Base-by-base conservation (phyloP, 2,888 invertebrate genomes). In the Torymus auratus region DNA sequence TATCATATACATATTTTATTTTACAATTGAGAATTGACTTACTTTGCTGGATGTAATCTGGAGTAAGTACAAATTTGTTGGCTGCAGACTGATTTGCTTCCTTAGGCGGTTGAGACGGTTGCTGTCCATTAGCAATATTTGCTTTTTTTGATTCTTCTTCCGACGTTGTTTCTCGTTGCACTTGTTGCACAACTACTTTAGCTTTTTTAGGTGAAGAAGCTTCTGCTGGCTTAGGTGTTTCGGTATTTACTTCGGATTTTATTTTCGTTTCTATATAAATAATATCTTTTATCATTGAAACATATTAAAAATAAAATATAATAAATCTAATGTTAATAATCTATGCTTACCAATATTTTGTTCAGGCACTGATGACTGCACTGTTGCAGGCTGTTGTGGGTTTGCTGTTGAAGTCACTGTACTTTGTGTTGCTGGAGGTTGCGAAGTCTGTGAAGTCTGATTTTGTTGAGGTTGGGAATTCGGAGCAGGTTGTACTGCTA, bases 41-140 rank as follows among this genome's bases (percentile, higher is more conserved):
- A 96, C 97, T 97, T 94, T 98, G 97, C 90, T 97, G 97, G 86
- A 98, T 97, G 89, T 97, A 97, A 91, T 97, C 97, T 75, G 97
- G 96, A 14, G 97, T 97, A 82, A 98, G 93, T 85, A 97, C 95
- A 92, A 97, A 97, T 91, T 96, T 94, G 87, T 93, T 92, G 58
- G 90, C 85, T 73, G 88, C 85, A 60, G 91, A 87, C 81, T 90
- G 87, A 75, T 80, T 87, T 52, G 86, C 85, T 13, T 91, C 90
- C 83, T 89, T 89, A 2, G 86, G 64, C 5, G 88, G 86, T 82
- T 91, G 90, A 65, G 88, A 85, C 20, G 89, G 89, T 83, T 90
- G 90, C 85, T 91, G 88, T 20, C 90, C 90, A 84, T 90, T 90
- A 2, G 88, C 88, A 28, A 90, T 83, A 64, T 84, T 87, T 1